phyloP scores from a whole-genome alignment of 2,888 invertebrate genomes.

The Andrena fulva region DNA sequence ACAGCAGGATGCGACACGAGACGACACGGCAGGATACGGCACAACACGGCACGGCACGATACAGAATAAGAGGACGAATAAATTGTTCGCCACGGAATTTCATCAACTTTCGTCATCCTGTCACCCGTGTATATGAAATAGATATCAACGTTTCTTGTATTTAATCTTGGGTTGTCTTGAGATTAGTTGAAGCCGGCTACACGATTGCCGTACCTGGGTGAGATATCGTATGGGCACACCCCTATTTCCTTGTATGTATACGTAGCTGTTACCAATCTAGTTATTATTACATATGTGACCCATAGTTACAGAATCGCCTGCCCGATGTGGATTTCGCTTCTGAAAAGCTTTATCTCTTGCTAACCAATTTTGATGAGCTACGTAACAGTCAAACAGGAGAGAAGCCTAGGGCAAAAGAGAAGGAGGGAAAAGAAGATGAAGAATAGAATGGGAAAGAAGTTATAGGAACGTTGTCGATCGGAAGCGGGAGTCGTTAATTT shows the following conservation, averaged over 20 bases:
- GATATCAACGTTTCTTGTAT: not conserved
- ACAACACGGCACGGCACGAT: too few relatives aligned
- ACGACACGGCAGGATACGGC: too few relatives aligned
- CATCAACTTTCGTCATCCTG: not conserved
- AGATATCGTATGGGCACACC: constrained; percentile 39
- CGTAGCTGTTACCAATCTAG: not conserved
- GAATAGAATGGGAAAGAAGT: constrained; percentile 26
- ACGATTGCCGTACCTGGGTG: constrained; percentile 16
- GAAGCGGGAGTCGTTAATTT: not conserved
- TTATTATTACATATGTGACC: not conserved
- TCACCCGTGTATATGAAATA: not conserved
- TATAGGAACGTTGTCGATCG: constrained; percentile 16
- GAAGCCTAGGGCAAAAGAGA: not conserved
- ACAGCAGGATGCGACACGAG: not conserved
- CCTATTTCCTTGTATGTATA: constrained; percentile 6
- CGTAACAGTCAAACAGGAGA: constrained; percentile 18
- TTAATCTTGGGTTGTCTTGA: not conserved
- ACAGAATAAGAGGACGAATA: too few relatives aligned
- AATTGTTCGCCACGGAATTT: too few relatives aligned
- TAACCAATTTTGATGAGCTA: constrained; percentile 5
- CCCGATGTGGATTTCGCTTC: not conserved
- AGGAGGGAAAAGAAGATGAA: constrained; percentile 29
- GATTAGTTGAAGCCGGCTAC: not conserved
- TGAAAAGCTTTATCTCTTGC: not conserved
- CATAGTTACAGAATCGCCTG: not conserved